These are phyloP conservation scores for Glossosoma conforme DNA, from an alignment of 1,140 invertebrate species.

Conservation along the genomic window DNA sequence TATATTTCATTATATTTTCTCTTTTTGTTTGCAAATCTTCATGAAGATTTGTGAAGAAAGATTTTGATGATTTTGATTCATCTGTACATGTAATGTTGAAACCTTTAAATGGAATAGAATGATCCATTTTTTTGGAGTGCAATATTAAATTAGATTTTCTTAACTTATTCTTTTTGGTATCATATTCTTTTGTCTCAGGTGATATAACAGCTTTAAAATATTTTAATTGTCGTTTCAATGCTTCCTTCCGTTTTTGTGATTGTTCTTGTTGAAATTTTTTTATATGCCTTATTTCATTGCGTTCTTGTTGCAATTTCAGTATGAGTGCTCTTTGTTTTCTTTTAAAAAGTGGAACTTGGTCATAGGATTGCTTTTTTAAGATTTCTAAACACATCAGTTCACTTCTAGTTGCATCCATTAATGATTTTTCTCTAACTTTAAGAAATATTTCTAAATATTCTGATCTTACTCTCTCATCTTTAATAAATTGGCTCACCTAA, in stretches of 20 bases:
- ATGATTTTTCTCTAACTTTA: slow-evolving; percentile 22
- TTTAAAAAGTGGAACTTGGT: slow-evolving; percentile 20
- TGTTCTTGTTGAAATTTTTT: slow-evolving; percentile 26
- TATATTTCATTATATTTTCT: slow-evolving; percentile 9
- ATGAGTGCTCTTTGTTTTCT: slow-evolving; percentile 25
- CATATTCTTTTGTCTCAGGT: slow-evolving; percentile 1
- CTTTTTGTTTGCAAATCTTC: slow-evolving; percentile 10
- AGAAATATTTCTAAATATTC: slow-evolving; percentile 20
- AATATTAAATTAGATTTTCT: slow-evolving; percentile 11
- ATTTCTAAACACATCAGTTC: slow-evolving; percentile 23
- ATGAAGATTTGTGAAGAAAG: slow-evolving; percentile 6
- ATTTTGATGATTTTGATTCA: slow-evolving; percentile 2
- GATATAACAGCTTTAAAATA: slow-evolving; percentile 24
- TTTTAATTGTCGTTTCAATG: slow-evolving; percentile 20
- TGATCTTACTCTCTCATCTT: slow-evolving; percentile 23
- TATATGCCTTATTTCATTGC: slow-evolving; percentile 28
- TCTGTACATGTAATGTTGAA: slow-evolving; percentile 12
- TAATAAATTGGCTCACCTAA: slow-evolving; percentile 24
- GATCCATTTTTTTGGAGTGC: slow-evolving; percentile 5
- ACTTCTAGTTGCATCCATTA: slow-evolving; percentile 20
- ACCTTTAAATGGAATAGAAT: slow-evolving; percentile 20
- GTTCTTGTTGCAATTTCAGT: slow-evolving; percentile 25
- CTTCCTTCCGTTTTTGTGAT: slow-evolving; percentile 20
- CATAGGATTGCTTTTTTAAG: slow-evolving; percentile 17
- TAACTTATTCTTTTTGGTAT: slow-evolving; percentile 15